Evolutionary conservation across 1,140 invertebrate species (phyloP), one percentile per base, ranked within the genome.

Genomic region (Nasonia giraulti): DNA sequence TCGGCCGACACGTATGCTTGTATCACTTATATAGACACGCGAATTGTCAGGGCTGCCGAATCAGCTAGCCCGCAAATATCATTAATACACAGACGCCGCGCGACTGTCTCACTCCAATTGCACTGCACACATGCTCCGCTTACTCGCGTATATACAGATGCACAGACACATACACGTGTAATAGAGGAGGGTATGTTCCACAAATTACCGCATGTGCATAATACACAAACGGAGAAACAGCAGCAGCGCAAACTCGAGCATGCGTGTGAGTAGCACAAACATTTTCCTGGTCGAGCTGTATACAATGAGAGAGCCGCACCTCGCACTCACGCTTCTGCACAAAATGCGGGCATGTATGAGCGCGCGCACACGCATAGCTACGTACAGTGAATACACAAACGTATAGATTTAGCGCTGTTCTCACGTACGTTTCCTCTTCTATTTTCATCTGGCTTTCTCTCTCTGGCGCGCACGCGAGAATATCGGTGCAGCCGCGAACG

Each of bases 21-120:
- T 75, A 75, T 37, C 37, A 40, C 31, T 40, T 75, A 75, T 75
- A 75, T 75, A 75, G 73, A 40, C 7, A 40, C 73, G 12, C 73
- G 8, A 40, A 75, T 75, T 40, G 73, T 75, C 23, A 75, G 10
- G 7, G 73, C 73, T 10, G 17, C 33, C 20, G 37, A 75, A 75
- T 44, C 37, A 75, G 73, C 73, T 2, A 27, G 37, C 37, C 33
- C 37, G 73, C 68, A 71, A 71, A 71, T 71, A 71, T 17, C 68
- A 71, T 71, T 71, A 71, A 71, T 71, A 71, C 10, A 71, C 10
- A 20, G n/a, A 66, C 6, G 62, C 68, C 5, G 23, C 68, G 23
- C 68, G 68, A 31, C 17, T 62, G 20, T 62, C 55, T 62, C 55
- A 62, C 55, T 62, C 17, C 17, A 62, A n/a, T 62, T 62, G 14